Evolutionary conservation across 2,113 vertebrate genomes (phyloP).

Genomic region (Otis tarda): DNA sequence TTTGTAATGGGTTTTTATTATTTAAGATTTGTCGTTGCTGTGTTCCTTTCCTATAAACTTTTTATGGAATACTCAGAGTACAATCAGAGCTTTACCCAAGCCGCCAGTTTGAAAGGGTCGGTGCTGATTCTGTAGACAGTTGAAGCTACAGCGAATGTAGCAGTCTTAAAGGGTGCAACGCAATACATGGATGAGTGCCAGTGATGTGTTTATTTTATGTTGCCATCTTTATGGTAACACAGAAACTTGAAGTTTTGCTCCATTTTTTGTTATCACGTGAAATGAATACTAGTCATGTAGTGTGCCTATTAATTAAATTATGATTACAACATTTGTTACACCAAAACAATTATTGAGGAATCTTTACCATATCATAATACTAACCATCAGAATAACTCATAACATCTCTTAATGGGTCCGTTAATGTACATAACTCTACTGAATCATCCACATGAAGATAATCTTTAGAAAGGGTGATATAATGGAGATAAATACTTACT

Average conservation of each 20-base stretch:
- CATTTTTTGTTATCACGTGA: not conserved
- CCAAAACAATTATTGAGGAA: not conserved
- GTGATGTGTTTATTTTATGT: not conserved
- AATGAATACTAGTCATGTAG: not conserved
- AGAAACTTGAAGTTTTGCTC: not conserved
- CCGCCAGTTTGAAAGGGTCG: not conserved
- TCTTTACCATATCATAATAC: not conserved
- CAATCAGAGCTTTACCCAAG: not conserved
- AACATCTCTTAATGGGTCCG: not conserved
- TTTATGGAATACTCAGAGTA: not conserved
- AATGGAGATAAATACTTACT: not conserved
- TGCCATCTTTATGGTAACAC: not conserved
- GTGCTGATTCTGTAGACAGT: not conserved
- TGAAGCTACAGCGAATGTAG: not conserved
- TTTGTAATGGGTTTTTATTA: not conserved
- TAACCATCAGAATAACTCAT: not conserved
- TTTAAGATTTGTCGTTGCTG: not conserved
- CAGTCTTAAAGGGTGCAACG: not conserved
- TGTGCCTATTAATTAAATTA: not conserved
- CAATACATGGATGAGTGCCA: not conserved
- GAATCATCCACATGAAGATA: not conserved
- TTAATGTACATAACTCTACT: not conserved
- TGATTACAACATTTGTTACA: not conserved
- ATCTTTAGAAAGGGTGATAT: not conserved
- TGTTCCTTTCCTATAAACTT: not conserved